These are phyloP conservation scores for Sminthopsis crassicaudata DNA, from an alignment of 2,113 vertebrate species.

Conservation along the genomic window DNA sequence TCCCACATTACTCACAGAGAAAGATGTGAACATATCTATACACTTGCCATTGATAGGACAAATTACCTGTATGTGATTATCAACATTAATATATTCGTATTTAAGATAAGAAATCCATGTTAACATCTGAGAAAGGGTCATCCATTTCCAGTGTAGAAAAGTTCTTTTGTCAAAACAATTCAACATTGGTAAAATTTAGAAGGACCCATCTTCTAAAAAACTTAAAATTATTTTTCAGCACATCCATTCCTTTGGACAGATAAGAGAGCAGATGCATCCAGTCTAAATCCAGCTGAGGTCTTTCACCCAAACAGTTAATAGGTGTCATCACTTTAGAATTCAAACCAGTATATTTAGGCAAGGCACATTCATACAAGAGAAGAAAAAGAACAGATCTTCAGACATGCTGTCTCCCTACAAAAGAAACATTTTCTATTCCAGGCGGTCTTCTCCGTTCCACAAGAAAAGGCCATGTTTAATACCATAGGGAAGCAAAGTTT, in stretches of 20 bases:
- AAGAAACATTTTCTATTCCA: not conserved
- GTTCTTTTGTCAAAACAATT: not conserved
- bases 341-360: not conserved
- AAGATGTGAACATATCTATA: not conserved
- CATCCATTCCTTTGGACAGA: not conserved
- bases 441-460: not conserved
- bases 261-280: not conserved
- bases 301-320: not conserved
- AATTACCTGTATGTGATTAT: not conserved
- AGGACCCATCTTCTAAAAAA: not conserved
- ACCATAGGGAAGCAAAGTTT: not conserved
- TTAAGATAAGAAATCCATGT: not conserved
- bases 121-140: not conserved
- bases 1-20: not conserved
- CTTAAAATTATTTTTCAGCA: not conserved
- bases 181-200: not conserved
- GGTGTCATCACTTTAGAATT: not conserved
- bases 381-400: slow-evolving; percentile 2
- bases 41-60: not conserved
- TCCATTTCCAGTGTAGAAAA: not conserved
- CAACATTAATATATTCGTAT: not conserved
- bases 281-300: not conserved
- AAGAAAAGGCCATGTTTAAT: slow-evolving; percentile 7
- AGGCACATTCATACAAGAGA: not conserved
- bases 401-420: slow-evolving; percentile 1